Evolutionary conservation across 2,113 vertebrate species (phyloP).

Genomic region (Coreoperca whiteheadi): DNA sequence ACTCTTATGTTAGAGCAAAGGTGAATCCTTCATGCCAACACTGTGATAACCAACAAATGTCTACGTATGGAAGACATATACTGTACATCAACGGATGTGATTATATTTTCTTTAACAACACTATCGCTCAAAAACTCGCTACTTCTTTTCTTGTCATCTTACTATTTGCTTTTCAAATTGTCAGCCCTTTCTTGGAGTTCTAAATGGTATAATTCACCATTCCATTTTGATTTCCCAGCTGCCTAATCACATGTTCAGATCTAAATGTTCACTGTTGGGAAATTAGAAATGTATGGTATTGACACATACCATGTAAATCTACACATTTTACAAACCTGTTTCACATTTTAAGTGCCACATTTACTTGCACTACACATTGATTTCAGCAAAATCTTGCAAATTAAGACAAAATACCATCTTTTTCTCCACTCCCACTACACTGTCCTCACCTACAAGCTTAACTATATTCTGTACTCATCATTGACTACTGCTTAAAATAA

Average conservation of each 20-base stretch:
- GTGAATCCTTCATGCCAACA: conserved; percentile 59
- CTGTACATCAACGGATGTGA: conserved; percentile 15
- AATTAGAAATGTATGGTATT: conserved; percentile 4
- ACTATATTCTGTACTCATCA: conserved; percentile 11
- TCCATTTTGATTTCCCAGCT: conserved; percentile 3
- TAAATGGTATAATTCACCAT: conserved; percentile 35
- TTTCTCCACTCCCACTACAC: background rate
- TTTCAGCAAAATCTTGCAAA: background rate
- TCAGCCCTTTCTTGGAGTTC: conserved; percentile 3
- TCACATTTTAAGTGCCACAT: background rate
- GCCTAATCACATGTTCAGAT: conserved; percentile 36
- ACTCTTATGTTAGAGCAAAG: conserved; percentile 60
- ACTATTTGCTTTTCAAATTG: conserved; percentile 12
- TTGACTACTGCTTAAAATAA: conserved; percentile 24
- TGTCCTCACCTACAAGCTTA: background rate
- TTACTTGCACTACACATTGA: conserved; percentile 5
- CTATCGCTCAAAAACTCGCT: conserved; percentile 1
- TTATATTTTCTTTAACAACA: conserved; percentile 21
- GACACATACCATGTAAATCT: background rate
- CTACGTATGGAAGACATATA: too few species aligned
- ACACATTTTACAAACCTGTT: conserved; percentile 3
- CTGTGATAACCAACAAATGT: conserved; percentile 37
- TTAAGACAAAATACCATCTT: conserved; percentile 7
- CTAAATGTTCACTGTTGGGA: background rate
- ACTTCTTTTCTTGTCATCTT: conserved; percentile 4